A percentile compares a stretch with the other conserved stretches of the same genome.
Evolutionary conservation across 2,113 vertebrate genomes (phyloP).

Genomic region (Sialia sialis): DNA sequence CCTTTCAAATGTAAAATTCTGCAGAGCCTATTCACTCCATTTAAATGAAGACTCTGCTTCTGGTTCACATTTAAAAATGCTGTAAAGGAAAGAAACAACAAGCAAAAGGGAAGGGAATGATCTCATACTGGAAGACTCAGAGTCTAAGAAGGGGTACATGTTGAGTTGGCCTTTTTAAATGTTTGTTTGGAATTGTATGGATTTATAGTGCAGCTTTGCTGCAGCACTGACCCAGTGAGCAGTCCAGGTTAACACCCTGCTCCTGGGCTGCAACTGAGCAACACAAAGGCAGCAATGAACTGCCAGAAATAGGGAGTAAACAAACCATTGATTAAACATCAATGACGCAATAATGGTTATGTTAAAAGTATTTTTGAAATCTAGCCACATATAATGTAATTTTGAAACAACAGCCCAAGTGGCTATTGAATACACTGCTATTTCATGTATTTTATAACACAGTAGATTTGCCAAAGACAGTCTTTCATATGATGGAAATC

Average conservation of each 20-base stretch:
- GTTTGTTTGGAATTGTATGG: neutral
- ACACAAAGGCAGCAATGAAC: neutral
- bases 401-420: conserved; percentile 25
- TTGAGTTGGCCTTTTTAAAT: neutral
- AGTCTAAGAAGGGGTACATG: neutral
- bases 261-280: neutral
- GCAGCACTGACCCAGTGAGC: neutral
- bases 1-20: neutral
- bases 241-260: neutral
- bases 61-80: neutral
- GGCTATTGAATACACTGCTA: neutral
- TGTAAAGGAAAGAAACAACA: neutral
- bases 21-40: neutral
- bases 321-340: neutral
- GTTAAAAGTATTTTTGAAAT: neutral
- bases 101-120: neutral
- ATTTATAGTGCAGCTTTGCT: neutral
- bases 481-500: neutral
- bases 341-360: neutral
- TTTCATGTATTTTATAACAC: neutral
- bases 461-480: neutral
- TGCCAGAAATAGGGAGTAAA: neutral
- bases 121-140: neutral
- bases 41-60: neutral
- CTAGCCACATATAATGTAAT: neutral